Evolutionary conservation across 2,888 invertebrate species (phyloP), one percentile per base, ranked within the genome.

Genomic region (Catocala fraxini): DNA sequence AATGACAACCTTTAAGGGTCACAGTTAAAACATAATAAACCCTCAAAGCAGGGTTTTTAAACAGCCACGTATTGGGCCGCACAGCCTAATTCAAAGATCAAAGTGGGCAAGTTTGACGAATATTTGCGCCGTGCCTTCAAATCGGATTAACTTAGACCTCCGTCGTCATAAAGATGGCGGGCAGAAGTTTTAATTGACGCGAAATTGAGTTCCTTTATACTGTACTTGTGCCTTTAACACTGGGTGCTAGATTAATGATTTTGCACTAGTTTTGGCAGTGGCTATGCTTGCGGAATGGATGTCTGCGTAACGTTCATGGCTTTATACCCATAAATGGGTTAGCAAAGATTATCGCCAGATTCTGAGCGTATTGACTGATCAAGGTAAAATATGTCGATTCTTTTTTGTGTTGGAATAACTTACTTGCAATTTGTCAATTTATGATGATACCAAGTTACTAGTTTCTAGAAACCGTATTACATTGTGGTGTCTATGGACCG

Each of bases 71-170:
- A 53, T 59, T 54, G 51, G 45, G 47, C 42, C 57, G 43, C 46
- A 57, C 54, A 52, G 41, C 49, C 55, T 65, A 61, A 62, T 69
- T 69, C 52, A 13, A 53, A 71, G 56, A 75, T 75, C 72, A 73
- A 75, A 73, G 63, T 51, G 51, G 33, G 12, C 4, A 5, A 55
- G 49, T 49, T 61, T n/a, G 51, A 53, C 56, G 48, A 63, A 68
- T 55, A 52, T 64, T 57, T 49, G 45, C 51, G 51, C 42, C 52
- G n/a, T 39, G 7, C 59, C 56, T 64, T 59, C 33, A 75, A 69
- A 71, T 75, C 13, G 39, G 60, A 71, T 73, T 75, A 69, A 56
- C 58, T 71, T 48, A 45, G 49, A 55, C 51, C 49, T 58, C 49
- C 58, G 55, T 55, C 51, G 46, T 57, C 55, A 59, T 43, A 10